A percentile compares a stretch with the other conserved stretches of the same genome.
These are phyloP conservation scores for Labeo rohita DNA, from an alignment of 2,113 vertebrate species.

Conservation along the genomic window DNA sequence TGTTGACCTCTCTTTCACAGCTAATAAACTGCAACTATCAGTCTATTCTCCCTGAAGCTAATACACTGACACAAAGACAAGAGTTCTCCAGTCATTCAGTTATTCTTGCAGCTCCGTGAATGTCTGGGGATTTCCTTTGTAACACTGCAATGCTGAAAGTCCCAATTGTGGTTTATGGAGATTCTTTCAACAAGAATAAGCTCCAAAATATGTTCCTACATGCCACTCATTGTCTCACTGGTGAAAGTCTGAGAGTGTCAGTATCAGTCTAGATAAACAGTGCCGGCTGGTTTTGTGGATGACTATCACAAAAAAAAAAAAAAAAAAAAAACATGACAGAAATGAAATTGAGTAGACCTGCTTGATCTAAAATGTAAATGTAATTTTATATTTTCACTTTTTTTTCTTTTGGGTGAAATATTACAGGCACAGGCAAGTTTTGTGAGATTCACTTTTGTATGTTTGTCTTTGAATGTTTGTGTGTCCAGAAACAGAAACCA, in stretches of 20 bases:
- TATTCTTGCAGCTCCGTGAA: not conserved
- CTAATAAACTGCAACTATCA: not conserved
- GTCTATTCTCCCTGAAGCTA: not conserved
- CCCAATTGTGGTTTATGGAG: constrained; percentile 10
- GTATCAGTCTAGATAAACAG: not conserved
- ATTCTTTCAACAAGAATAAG: constrained; percentile 1
- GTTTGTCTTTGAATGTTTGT: too few species aligned
- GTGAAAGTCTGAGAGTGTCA: not conserved
- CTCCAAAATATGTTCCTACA: constrained; percentile 10
- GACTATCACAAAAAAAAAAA: not conserved
- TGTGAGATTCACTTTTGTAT: too few species aligned
- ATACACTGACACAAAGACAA: constrained; percentile 5
- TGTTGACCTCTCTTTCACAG: not conserved
- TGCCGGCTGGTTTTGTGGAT: not conserved
- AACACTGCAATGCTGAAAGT: not conserved
- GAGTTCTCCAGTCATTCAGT: not conserved
- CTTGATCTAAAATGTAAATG: too few species aligned
- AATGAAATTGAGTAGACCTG: too few species aligned
- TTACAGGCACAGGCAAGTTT: too few species aligned
- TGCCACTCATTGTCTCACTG: not conserved
- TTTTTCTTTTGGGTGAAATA: too few species aligned
- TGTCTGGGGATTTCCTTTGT: constrained; percentile 5
- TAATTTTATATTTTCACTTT: too few species aligned
- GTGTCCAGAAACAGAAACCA: not conserved
- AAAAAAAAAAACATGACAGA: not conserved